A percentile compares a stretch with the other conserved stretches of the same genome.
These are phyloP conservation scores for Ormyrus labotus DNA, from an alignment of 2,888 invertebrate genomes.

Conservation along the genomic window DNA sequence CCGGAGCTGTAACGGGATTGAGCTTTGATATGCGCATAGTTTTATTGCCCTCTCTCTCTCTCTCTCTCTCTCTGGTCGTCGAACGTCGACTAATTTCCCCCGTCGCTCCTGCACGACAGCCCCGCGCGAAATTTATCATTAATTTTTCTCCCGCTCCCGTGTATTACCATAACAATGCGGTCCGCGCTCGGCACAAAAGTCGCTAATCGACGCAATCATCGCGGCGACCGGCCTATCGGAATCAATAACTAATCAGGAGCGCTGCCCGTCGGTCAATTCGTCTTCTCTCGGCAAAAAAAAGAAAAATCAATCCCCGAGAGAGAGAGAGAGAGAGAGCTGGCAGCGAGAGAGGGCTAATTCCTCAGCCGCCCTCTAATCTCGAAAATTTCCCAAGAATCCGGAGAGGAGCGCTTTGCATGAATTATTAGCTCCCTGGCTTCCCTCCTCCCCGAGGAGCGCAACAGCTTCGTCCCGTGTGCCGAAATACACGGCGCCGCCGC, in stretches of 20 bases:
- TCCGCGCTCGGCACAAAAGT: conserved; percentile 35
- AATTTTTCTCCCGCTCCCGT: no score
- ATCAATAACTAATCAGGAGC: conserved; percentile 55
- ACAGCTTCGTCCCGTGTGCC: conserved; percentile 33
- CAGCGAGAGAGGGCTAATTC: background rate
- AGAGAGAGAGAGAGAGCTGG: background rate
- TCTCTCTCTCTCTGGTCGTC: background rate
- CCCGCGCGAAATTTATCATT: no score
- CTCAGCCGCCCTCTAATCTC: conserved; percentile 25
- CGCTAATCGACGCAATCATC: conserved; percentile 57
- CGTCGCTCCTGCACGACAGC: background rate
- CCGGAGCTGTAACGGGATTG: conserved; percentile 24
- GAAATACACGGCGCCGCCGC: conserved; percentile 6
- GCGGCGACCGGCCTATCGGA: conserved; percentile 48
- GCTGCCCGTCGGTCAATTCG: background rate
- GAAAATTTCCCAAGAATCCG: conserved; percentile 51
- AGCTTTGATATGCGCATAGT: conserved; percentile 22
- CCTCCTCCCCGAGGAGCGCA: conserved; percentile 19
- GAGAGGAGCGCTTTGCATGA: conserved; percentile 43
- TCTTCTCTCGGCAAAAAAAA: no score
- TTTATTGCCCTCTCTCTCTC: no score
- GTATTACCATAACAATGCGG: conserved; percentile 55
- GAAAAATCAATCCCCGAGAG: background rate
- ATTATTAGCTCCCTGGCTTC: conserved; percentile 35
- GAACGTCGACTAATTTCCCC: conserved; percentile 19